Base-by-base conservation (phyloP, 2,113 vertebrate species). In the Tupaia tana region DNA sequence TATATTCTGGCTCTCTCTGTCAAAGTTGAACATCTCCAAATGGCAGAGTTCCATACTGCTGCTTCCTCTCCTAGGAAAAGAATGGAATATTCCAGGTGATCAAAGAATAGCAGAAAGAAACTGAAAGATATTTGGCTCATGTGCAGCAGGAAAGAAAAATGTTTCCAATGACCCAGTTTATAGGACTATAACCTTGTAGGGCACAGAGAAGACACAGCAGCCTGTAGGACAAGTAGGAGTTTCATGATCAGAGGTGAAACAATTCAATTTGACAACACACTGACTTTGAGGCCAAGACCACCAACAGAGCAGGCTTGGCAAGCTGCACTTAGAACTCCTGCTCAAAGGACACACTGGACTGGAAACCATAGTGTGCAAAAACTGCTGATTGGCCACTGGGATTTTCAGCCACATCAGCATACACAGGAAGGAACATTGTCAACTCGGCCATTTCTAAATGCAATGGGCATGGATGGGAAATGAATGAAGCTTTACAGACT, bases 241-340 rank as follows among this genome's bases (percentile, higher is more conserved):
- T 90, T 77, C 64, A 5, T 96, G 86, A 98, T 96, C 93, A 94
- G 91, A 95, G 91, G 95, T 74, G 93, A 93, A 95, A 95, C 92
- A 52, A 95, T 96, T 95, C 92, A 84, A 61, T 87, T 54, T 97
- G 96, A 96, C 96, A 86, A 34, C 15, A 0, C 67, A 91, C 80
- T 85, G 95, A 86, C 95, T 96, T 92, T 95, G 93, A 95, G 93
- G 95, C 93, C 67, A 89, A 90, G 94, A 94, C 96, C 97, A 95
- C 97, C 96, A 54, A 93, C 96, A 58, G 97, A 95, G 96, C 54
- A 10, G 11, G 63, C 83, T 90, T 96, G 90, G 95, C 96, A 96
- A 80, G 75, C 67, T 66, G 86, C 66, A 31, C 79, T 91, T 43
- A 73, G 79, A 80, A 79, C 89, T 80, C 91, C 94, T 85, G 92